These are phyloP conservation scores for Macaria notata DNA, from an alignment of 2,888 invertebrate species.

Conservation along the genomic window DNA sequence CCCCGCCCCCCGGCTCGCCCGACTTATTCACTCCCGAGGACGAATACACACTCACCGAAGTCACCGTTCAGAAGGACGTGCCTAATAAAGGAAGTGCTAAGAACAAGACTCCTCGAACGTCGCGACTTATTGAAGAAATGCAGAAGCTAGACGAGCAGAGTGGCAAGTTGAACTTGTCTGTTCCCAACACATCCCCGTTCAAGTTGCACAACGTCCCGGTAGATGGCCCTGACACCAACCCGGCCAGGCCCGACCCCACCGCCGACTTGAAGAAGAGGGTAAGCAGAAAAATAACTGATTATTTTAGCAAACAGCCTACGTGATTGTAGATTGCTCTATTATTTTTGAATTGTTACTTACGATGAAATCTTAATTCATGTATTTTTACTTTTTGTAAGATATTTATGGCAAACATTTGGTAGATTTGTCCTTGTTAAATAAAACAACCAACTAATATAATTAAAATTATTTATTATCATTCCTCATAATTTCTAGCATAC, in stretches of 20 bases:
- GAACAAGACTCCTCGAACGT: constrained; percentile 26
- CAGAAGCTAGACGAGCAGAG: constrained; percentile 52
- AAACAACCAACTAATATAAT: constrained; percentile 79
- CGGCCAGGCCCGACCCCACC: constrained; percentile 40
- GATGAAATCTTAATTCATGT: neutral
- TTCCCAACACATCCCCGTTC: constrained; percentile 41
- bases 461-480: constrained; percentile 84
- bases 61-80: constrained; percentile 21
- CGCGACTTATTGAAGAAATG: constrained; percentile 54
- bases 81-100: constrained; percentile 9
- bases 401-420: neutral
- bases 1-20: constrained; percentile 34
- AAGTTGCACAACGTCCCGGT: constrained; percentile 26
- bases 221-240: constrained; percentile 22
- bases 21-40: constrained; percentile 59
- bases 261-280: constrained; percentile 59
- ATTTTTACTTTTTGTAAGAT: neutral
- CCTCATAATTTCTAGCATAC: constrained; percentile 83
- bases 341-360: neutral
- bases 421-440: constrained; percentile 37
- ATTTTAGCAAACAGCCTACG: constrained; percentile 60
- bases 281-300: constrained; percentile 69
- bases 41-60: constrained; percentile 38
- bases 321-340: constrained; percentile 30
- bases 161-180: constrained; percentile 46